phyloP scores from a whole-genome alignment of 1,140 invertebrate genomes.

The Drosophila persimilis region DNA sequence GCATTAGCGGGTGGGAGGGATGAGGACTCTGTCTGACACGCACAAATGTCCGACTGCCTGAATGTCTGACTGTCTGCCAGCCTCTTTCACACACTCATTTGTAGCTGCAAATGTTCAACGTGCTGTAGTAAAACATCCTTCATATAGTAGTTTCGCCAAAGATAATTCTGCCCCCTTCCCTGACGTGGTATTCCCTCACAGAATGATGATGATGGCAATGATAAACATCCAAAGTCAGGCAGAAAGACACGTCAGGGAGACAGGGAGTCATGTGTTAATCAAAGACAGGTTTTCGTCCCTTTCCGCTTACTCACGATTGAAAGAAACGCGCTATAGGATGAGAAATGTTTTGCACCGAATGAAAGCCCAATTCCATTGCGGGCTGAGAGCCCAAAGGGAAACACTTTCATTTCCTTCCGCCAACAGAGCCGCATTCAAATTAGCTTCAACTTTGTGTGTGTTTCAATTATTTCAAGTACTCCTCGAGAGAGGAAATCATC shows the following conservation, averaged over 20 bases:
- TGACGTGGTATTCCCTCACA: neutral
- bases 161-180: neutral
- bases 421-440: slow-evolving; percentile 34
- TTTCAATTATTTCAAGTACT: slow-evolving; percentile 58
- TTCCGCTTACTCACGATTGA: slow-evolving; percentile 19
- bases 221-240: slow-evolving; percentile 40
- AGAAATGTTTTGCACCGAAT: neutral
- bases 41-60: slow-evolving; percentile 47
- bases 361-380: slow-evolving; percentile 5
- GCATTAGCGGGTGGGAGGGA: neutral
- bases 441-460: slow-evolving; percentile 56
- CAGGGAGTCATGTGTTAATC: slow-evolving; percentile 42
- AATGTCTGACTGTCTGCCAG: slow-evolving; percentile 62
- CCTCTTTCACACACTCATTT: slow-evolving; percentile 66
- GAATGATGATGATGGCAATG: slow-evolving; percentile 41
- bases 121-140: slow-evolving; percentile 74
- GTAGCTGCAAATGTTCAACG: slow-evolving; percentile 63
- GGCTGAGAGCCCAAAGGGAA: neutral
- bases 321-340: slow-evolving; percentile 1
- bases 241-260: neutral
- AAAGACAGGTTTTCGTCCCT: slow-evolving; percentile 13
- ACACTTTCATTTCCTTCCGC: slow-evolving; percentile 37
- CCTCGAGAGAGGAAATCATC: slow-evolving; percentile 13
- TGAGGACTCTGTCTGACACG: slow-evolving; percentile 36
- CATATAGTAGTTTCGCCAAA: slow-evolving; percentile 65